Conservation (phyloP, 2,888 invertebrate species). For the Acanthosepion esculentum region DNA sequence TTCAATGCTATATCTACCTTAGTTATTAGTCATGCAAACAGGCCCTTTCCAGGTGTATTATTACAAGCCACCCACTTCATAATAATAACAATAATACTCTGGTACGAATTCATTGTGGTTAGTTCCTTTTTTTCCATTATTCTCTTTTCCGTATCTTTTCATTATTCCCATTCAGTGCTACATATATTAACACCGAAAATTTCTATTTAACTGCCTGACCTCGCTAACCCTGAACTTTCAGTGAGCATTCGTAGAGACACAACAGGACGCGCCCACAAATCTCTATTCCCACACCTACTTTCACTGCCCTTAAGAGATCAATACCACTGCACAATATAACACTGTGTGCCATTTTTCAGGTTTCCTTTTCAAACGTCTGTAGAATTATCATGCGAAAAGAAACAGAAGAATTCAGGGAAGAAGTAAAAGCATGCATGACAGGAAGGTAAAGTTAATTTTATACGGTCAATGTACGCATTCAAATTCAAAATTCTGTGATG, state of each 20-base stretch:
- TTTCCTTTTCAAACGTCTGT: neutral
- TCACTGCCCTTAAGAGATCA: neutral
- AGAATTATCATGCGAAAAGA: neutral
- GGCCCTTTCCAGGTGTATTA: neutral
- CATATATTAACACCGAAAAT: constrained; percentile 16
- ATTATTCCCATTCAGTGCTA: neutral
- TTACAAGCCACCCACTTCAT: neutral
- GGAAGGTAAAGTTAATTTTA: no score
- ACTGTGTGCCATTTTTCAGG: neutral
- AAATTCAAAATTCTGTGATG: no score
- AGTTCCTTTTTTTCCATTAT: neutral
- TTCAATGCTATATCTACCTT: neutral
- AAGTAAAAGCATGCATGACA: neutral
- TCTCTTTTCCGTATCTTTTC: neutral
- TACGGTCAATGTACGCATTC: no score
- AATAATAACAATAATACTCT: neutral
- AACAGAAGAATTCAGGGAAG: neutral
- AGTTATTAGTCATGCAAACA: neutral
- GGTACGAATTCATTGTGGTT: neutral
- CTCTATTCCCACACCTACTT: neutral
- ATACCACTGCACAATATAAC: neutral
- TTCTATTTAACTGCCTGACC: neutral
- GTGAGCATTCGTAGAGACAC: neutral
- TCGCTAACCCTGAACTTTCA: neutral
- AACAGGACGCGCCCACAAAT: neutral